Evolutionary conservation across 2,888 invertebrate species (phyloP).

Genomic region (Chymomyza fuscimana): DNA sequence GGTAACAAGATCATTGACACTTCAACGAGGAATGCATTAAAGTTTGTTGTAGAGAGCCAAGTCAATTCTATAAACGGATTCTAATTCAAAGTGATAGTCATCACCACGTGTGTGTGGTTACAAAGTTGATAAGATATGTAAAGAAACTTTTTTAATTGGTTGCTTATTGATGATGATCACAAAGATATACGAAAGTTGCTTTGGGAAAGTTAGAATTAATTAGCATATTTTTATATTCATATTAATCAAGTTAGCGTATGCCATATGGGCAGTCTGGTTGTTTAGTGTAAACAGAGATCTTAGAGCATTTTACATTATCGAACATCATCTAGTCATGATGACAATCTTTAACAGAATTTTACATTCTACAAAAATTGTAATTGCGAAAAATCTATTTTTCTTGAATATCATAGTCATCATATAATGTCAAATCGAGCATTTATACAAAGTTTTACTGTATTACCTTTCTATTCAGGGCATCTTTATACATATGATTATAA

Average conservation of each 20-base stretch:
- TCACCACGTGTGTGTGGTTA: neutral
- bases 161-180: neutral
- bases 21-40: slow-evolving; percentile 75
- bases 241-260: neutral
- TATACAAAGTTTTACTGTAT: too few relatives aligned
- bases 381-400: too few relatives aligned
- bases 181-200: neutral
- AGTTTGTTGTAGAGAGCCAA: slow-evolving; percentile 57
- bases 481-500: too few relatives aligned
- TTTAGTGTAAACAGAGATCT: neutral
- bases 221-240: neutral
- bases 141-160: neutral
- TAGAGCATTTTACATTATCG: neutral
- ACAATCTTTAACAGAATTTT: too few relatives aligned
- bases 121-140: neutral
- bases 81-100: slow-evolving; percentile 1
- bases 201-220: neutral
- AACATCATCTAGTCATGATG: too few relatives aligned
- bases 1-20: slow-evolving; percentile 75
- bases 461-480: too few relatives aligned
- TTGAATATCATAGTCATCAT: too few relatives aligned
- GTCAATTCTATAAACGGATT: slow-evolving; percentile 30
- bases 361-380: too few relatives aligned
- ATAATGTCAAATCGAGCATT: too few relatives aligned
- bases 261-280: neutral